Evolutionary conservation across 2,797 vertebrate genomes (phyloP), one percentile per base, ranked within the genome.

Genomic region (Sphenodon punctatus): DNA sequence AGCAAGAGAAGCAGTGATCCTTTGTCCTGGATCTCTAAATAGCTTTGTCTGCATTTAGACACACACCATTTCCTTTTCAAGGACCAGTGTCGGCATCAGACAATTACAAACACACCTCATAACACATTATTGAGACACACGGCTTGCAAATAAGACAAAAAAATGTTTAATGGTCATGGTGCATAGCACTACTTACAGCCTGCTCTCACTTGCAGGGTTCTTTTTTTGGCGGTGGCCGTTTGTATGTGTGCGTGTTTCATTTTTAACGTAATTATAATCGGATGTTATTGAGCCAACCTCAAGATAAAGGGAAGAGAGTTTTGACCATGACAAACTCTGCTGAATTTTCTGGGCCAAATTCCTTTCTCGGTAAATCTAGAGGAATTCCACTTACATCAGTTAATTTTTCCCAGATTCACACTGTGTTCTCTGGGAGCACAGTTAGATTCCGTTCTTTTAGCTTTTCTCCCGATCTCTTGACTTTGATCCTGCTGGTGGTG

Each of bases 11-110:
- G 70, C 58, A 38, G 87, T 82, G 81, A 89, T 82, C 87, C 93
- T 90, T 89, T 92, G 90, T 93, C 85, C 86, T 91, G 89, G 82
- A 22, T 55, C 41, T 75, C 92, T 93, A 92, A 95, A 95, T 92
- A 89, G 93, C 93, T 96, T 90, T 92, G 93, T 89, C 94, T 93
- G 95, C 95, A 89, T 93, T 96, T 96, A 95, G 96, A 95, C 92
- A 96, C 94, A 94, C 88, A 92, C 90, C 94, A 95, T 96, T 96
- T 94, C 95, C 93, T 88, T 89, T 89, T 94, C 92, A 95, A 95
- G 95, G 95, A 94, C 94, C 93, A 83, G 88, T 75, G 84, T 91
- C 25, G 45, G 92, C 90, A 90, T 92, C 84, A 81, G 71, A 88
- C 39, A 92, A 92, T 94, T 96, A 94, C 94, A 95, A 80, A 90